Percentiles rank a stretch among this genome's conserved stretches.
These are phyloP conservation scores for Dryas iulia DNA, from an alignment of 1,140 invertebrate species.

Conservation along the genomic window DNA sequence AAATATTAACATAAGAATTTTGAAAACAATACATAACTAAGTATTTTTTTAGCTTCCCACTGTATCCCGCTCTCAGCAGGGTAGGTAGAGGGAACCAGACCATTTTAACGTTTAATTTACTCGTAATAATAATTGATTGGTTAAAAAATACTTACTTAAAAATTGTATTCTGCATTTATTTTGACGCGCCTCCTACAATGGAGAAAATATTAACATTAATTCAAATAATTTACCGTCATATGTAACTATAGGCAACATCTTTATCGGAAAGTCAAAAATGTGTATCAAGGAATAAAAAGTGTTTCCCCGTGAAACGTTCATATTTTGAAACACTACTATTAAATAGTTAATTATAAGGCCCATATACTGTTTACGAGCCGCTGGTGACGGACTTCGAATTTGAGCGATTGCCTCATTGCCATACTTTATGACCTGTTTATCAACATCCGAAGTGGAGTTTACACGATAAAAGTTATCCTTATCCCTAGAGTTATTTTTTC, in stretches of 20 bases:
- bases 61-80: too few relatives aligned
- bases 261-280: neutral
- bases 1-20: too few relatives aligned
- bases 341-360: conserved; percentile 13
- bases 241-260: too few relatives aligned
- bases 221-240: too few relatives aligned
- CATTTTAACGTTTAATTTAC: too few relatives aligned
- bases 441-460: conserved; percentile 42
- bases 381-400: conserved; percentile 10
- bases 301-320: neutral
- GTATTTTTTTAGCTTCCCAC: too few relatives aligned
- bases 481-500: neutral
- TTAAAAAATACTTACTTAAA: neutral
- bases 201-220: neutral
- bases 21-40: too few relatives aligned
- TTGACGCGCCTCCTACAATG: neutral
- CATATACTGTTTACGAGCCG: conserved; percentile 10
- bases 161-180: neutral
- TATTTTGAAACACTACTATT: conserved; percentile 1
- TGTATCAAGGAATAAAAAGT: neutral
- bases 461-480: conserved; percentile 9
- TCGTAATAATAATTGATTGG: neutral
- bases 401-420: conserved; percentile 39
- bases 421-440: conserved; percentile 35
- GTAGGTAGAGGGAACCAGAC: too few relatives aligned